phyloP scores from a whole-genome alignment of 2,888 invertebrate species.

The Tenodera sinensis region DNA sequence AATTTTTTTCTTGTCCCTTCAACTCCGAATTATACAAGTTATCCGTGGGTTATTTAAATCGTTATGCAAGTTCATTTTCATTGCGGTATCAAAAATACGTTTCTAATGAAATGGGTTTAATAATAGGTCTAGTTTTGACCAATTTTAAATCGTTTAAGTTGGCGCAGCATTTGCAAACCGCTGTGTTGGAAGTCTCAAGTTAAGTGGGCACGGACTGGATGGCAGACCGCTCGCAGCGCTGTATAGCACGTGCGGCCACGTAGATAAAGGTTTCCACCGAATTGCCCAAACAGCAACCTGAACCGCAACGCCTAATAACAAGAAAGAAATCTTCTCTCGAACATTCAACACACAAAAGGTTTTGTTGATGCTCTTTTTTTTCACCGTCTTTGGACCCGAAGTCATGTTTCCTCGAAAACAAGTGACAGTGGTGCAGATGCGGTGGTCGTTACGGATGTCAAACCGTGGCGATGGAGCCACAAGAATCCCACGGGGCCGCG shows the following conservation, averaged over 20 bases:
- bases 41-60: too few species aligned
- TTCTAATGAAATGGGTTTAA: too few species aligned
- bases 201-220: not conserved
- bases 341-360: not conserved
- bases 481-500: not conserved
- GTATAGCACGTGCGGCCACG: not conserved
- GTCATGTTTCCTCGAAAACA: slow-evolving; percentile 14
- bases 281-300: not conserved
- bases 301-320: not conserved
- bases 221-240: not conserved
- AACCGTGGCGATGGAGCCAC: not conserved
- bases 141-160: too few species aligned
- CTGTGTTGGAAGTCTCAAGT: not conserved
- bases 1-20: too few species aligned
- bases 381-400: not conserved
- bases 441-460: not conserved
- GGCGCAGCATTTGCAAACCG: not conserved
- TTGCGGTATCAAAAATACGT: too few species aligned
- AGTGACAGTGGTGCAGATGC: not conserved
- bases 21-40: too few species aligned
- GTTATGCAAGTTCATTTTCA: too few species aligned
- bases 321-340: not conserved
- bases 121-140: too few species aligned
- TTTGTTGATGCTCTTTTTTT: not conserved
- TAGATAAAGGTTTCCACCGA: not conserved